Evolutionary conservation across 2,888 invertebrate genomes (phyloP), one percentile per base, ranked within the genome.

Genomic region (Macropis europaea): DNA sequence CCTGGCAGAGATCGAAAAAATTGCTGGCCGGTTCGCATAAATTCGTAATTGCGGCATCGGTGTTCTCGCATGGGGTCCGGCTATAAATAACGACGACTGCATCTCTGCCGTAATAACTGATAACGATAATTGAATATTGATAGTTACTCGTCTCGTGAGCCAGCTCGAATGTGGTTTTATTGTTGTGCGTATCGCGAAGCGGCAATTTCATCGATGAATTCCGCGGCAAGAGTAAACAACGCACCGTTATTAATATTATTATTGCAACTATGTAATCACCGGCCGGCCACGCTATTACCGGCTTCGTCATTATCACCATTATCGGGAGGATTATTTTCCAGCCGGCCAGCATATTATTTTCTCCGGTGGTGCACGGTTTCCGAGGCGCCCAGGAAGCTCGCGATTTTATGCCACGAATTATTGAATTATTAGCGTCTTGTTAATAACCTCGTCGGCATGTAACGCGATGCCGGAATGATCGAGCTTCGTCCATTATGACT

Each of bases 51-150:
- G 22, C 17, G 30, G 22, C 24, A 53, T 61, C 36, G 40, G 13
- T 34, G 17, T n/a, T 17, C 15, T 15, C 0, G 7, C 24, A 3
- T 5, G 13, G 19, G 5, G 5, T 7, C 0, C 42, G 22, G 2
- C n/a, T 52, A 60, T 22, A 28, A 40, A 52, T 40, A 42, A 52
- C 3, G 13, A 22, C 30, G 15, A n/a, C n/a, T 24, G 24, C 15
- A 34, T 43, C 15, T 11, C 2, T 2, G 15, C 3, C 24, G 11
- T 68, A 68, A 68, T 50, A 19, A 26, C 24, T 38, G 70, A 69
- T 69, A 69, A 68, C 24, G 47, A 38, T 69, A 69, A 69, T 68
- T 57, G 56, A 69, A 69, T 69, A 69, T 52, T 17, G 68, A 69
- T 69, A 57, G 68, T n/a, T 2, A 4, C 5, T 36, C 1, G 32